These are phyloP conservation scores for Rhyacophila brunnea DNA, from an alignment of 1,140 invertebrate genomes.

Conservation along the genomic window DNA sequence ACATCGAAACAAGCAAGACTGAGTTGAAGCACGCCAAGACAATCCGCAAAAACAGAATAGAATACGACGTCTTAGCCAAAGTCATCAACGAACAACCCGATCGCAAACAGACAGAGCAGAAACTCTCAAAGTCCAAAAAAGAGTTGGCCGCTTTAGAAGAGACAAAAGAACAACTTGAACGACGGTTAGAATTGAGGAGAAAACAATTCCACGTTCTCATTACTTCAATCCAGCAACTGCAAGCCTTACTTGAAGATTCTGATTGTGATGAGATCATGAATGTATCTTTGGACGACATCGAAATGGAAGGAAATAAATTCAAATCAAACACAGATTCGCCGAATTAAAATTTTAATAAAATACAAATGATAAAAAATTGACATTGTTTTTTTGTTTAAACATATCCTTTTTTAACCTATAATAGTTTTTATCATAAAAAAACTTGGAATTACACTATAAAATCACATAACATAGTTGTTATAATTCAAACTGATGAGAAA, in stretches of 20 bases:
- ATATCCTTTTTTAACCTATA: no score
- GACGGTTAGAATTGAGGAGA: slow-evolving; percentile 75
- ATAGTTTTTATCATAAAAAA: no score
- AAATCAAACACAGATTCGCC: neutral
- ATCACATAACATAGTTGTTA: no score
- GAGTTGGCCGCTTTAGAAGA: slow-evolving; percentile 68
- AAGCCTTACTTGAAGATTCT: slow-evolving; percentile 68
- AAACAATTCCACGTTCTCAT: slow-evolving; percentile 90
- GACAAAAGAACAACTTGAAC: slow-evolving; percentile 69
- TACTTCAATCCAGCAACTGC: slow-evolving; percentile 75
- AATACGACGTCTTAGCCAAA: slow-evolving; percentile 90
- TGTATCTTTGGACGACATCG: slow-evolving; percentile 58
- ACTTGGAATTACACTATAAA: no score
- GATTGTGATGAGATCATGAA: slow-evolving; percentile 59
- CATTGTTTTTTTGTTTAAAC: no score
- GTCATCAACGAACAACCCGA: slow-evolving; percentile 89
- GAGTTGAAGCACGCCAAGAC: slow-evolving; percentile 79
- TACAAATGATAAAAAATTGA: neutral
- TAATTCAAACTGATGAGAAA: no score
- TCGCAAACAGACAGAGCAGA: slow-evolving; percentile 76
- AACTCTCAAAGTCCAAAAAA: slow-evolving; percentile 70
- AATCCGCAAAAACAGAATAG: slow-evolving; percentile 84
- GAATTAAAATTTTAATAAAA: slow-evolving; percentile 2
- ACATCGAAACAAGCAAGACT: slow-evolving; percentile 72
- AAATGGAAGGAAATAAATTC: slow-evolving; percentile 38